These are phyloP conservation scores for Drymonia ruficornis DNA, from an alignment of 2,888 invertebrate species.

Conservation along the genomic window DNA sequence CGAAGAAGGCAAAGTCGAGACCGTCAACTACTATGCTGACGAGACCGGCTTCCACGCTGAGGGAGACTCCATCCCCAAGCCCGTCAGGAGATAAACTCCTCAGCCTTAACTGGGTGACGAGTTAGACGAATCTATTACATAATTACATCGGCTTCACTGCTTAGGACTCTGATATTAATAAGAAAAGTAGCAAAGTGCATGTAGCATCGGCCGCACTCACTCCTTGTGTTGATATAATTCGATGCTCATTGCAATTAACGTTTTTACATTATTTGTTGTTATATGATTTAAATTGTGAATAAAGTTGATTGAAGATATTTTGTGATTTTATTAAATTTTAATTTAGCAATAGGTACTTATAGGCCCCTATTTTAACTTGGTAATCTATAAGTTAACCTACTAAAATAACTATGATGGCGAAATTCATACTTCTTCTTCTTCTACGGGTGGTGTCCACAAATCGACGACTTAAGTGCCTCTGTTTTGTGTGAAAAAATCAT, in stretches of 20 bases:
- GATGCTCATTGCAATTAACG: conserved; percentile 56
- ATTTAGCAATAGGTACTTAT: neutral
- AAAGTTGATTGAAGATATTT: conserved; percentile 12
- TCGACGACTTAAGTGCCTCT: too few relatives aligned
- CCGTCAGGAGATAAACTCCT: conserved; percentile 49
- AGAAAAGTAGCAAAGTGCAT: conserved; percentile 29
- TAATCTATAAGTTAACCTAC: too few relatives aligned
- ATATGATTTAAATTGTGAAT: conserved; percentile 20
- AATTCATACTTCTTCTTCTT: too few relatives aligned
- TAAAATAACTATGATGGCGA: too few relatives aligned
- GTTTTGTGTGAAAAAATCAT: too few relatives aligned
- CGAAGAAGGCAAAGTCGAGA: conserved; percentile 81
- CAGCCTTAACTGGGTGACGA: neutral
- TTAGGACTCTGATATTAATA: conserved; percentile 21
- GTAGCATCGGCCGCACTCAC: conserved; percentile 8
- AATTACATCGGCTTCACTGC: conserved; percentile 8
- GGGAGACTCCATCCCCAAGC: conserved; percentile 86
- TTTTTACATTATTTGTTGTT: conserved; percentile 49
- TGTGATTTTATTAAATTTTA: conserved; percentile 7
- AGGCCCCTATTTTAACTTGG: too few relatives aligned
- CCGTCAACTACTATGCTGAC: conserved; percentile 84
- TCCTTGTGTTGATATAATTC: conserved; percentile 29
- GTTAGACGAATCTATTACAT: neutral
- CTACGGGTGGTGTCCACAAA: too few relatives aligned
- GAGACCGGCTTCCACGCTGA: conserved; percentile 87